Evolutionary conservation across 2,888 invertebrate genomes (phyloP), one percentile per base, ranked within the genome.

Genomic region (Ashinkailepas kermadecensis): DNA sequence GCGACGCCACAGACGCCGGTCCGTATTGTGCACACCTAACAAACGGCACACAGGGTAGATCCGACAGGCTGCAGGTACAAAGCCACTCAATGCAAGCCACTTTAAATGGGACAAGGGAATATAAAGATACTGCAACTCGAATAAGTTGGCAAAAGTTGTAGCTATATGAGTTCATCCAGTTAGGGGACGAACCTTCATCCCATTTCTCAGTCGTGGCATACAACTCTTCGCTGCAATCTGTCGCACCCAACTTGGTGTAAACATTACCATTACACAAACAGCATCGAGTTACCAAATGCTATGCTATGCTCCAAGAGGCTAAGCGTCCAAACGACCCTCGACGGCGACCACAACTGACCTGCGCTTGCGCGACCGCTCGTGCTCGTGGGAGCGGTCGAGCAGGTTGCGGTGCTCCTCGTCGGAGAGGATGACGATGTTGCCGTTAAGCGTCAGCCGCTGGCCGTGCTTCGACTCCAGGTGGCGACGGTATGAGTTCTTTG

Each of bases 401-500:
- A 74, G 18, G 9, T 54, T 18, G 54, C 74, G 74, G 56, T 74
- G 74, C 74, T 83, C 83, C 18, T 82, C 82, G 15, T 83, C 82
- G 2, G 83, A 83, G 3, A 83, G 82, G n/a, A 82, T 82, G 62
- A 83, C 81, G 59, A 83, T 83, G 57, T 81, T 80, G 18, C 84
- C 84, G 74, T 81, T 82, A 7, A 82, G 89, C 9, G 90, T 90
- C 57, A 91, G 86, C 56, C 90, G 88, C 86, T 90, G 90, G 11
- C 89, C 89, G 84, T 91, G 91, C 6, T 90, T 87, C 9, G 90
- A 90, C 85, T 89, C 89, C 82, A 91, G 86, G 85, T 91, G 91
- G 4, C 91, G 88, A 85, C 91, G 91, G 86, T 90, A 91, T 0
- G 91, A 90, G 85, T 91, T 91, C 59, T 91, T 87, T 0, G 91